phyloP scores from a whole-genome alignment of 2,113 vertebrate species.

The Oxyruncus cristatus region DNA sequence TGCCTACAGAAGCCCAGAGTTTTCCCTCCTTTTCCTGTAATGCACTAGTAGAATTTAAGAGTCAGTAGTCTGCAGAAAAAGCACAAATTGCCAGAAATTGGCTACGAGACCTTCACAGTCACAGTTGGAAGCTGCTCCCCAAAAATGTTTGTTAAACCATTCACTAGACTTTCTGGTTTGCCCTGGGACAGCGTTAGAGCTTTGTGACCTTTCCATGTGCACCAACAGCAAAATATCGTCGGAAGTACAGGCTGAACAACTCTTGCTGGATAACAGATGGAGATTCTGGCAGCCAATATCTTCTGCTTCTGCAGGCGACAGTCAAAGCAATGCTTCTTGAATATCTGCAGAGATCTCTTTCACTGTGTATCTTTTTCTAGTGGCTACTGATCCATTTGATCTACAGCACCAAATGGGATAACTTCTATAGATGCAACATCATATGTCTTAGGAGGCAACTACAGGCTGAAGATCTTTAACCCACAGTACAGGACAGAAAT shows the following conservation, averaged over 20 bases:
- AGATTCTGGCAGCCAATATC: neutral
- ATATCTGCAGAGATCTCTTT: neutral
- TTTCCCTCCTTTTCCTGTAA: neutral
- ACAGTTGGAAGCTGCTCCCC: neutral
- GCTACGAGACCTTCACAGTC: neutral
- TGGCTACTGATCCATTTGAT: neutral
- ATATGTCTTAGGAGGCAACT: neutral
- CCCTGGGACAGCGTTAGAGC: neutral
- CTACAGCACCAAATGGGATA: neutral
- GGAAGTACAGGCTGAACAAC: neutral
- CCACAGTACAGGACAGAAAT: neutral
- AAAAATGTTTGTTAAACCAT: neutral
- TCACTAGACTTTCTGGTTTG: neutral
- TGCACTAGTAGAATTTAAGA: neutral
- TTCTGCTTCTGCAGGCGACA: neutral
- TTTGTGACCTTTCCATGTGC: neutral
- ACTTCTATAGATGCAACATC: neutral
- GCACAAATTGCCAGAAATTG: neutral
- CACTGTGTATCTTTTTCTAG: neutral
- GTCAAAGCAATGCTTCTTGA: neutral
- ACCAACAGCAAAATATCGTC: neutral
- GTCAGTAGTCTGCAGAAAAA: neutral
- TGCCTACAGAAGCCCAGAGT: neutral
- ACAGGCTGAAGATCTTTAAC: neutral
- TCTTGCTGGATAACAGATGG: neutral